Evolutionary conservation across 2,113 vertebrate genomes (phyloP).

Genomic region (Psittacula cyanocephala): DNA sequence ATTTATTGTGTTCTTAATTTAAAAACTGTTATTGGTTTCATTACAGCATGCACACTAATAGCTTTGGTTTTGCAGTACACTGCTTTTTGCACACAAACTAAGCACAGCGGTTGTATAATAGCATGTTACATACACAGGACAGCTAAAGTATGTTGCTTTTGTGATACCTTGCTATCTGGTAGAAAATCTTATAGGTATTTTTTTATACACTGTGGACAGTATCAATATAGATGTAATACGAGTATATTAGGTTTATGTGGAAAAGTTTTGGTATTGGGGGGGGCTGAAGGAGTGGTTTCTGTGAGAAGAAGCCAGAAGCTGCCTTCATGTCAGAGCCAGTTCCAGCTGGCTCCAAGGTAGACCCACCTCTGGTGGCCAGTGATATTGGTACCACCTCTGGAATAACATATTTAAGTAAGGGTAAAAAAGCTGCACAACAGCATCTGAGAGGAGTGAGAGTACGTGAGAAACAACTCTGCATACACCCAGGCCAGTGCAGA

Average conservation of each 20-base stretch:
- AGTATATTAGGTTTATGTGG: not conserved
- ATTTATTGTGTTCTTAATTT: not conserved
- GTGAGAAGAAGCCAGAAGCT: not conserved
- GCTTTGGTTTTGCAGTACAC: not conserved
- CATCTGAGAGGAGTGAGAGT: not conserved
- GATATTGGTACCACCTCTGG: not conserved
- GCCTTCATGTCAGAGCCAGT: not conserved
- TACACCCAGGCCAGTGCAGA: not conserved
- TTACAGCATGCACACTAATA: not conserved
- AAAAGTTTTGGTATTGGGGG: accelerated
- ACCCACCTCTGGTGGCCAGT: not conserved
- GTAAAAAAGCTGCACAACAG: not conserved
- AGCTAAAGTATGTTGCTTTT: not conserved
- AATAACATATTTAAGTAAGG: not conserved
- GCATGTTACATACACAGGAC: not conserved
- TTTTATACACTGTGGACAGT: not conserved
- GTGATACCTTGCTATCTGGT: not conserved
- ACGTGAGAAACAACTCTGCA: not conserved
- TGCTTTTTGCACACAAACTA: not conserved
- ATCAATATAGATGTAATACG: not conserved
- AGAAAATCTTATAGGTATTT: not conserved
- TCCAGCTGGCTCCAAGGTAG: not conserved
- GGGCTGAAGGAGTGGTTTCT: not conserved
- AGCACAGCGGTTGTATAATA: not conserved
- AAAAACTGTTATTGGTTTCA: not conserved